Evolutionary conservation across 2,888 invertebrate species (phyloP), one percentile per base, ranked within the genome.

Genomic region (Torymus auratus): DNA sequence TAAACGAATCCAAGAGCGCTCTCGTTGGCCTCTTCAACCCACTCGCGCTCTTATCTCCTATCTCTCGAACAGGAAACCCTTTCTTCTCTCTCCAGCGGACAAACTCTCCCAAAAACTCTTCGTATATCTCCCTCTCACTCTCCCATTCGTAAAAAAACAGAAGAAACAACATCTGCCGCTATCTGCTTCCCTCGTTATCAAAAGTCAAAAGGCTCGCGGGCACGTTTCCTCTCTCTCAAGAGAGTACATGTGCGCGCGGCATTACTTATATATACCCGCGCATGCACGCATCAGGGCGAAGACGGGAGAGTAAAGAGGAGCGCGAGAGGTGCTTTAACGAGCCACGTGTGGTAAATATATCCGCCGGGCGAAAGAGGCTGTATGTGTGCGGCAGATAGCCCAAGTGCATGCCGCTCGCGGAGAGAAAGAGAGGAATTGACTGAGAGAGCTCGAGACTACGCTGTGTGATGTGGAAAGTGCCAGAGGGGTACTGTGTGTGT

Each of bases 311-410:
- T 55, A 56, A 56, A 56, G 28, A 56, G 61, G 23, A 4, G 7
- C 41, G 41, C 41, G 41, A 56, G 71, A 60, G 65, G 62, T 41
- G 70, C 64, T 79, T 79, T 74, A 79, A 79, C 79, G 69, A 79
- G 79, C 73, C 74, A 74, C 79, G 69, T 74, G 41, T 7, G 79
- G 79, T 79, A 79, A 79, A 79, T 79, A 79, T 79, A 79, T 79
- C 79, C 74, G 58, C 28, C 64, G 50, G 50, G 4, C 61, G 65
- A 56, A 20, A 53, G 58, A 41, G 12, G 61, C 41, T 41, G 41
- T 41, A 7, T 68, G 68, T 23, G 17, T 20, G 74, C 17, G 67
- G 58, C 74, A 73, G 74, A 79, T 79, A 69, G 74, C 52, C 69
- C 2, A 69, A 69, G 62, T 65, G 60, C 71, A 56, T 17, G 15